phyloP scores from a whole-genome alignment of 2,797 vertebrate genomes.

The Sebastes wilsoni region DNA sequence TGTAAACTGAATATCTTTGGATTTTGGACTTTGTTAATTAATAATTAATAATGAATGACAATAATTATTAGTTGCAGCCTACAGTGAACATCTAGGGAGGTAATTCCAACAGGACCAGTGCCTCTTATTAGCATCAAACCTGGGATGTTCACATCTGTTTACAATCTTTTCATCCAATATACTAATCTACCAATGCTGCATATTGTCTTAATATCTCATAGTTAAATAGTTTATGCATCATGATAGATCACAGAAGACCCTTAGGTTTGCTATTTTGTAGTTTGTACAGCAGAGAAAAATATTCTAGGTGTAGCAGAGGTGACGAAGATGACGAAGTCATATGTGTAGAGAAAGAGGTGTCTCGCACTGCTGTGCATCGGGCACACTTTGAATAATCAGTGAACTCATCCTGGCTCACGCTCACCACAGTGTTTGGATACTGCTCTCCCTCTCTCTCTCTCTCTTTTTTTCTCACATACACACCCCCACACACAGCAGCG shows the following conservation, averaged over 20 bases:
- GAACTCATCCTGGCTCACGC: slow-evolving; percentile 36
- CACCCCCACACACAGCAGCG: slow-evolving; percentile 20
- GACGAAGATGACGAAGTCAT: not conserved
- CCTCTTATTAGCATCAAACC: not conserved
- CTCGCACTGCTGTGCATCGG: not conserved
- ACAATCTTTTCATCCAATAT: not conserved
- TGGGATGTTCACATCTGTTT: not conserved
- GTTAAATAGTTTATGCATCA: not conserved
- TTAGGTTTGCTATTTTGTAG: not conserved
- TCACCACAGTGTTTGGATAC: slow-evolving; percentile 7
- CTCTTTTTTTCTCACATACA: not conserved
- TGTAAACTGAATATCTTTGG: not conserved
- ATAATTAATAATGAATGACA: not conserved
- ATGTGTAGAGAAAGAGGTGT: not conserved
- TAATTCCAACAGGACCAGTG: not conserved
- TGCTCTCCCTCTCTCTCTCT: not conserved
- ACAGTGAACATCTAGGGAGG: not conserved
- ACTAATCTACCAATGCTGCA: not conserved
- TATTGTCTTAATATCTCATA: not conserved
- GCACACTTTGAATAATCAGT: slow-evolving; percentile 17
- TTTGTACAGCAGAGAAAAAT: not conserved
- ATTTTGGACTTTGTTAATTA: not conserved
- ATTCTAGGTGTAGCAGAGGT: not conserved
- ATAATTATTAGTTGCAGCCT: not conserved
- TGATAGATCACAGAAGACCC: not conserved